Percentiles rank a stretch among this genome's conserved stretches.
Conservation (phyloP, 2,113 vertebrate genomes). For the Micronisus gabar region DNA sequence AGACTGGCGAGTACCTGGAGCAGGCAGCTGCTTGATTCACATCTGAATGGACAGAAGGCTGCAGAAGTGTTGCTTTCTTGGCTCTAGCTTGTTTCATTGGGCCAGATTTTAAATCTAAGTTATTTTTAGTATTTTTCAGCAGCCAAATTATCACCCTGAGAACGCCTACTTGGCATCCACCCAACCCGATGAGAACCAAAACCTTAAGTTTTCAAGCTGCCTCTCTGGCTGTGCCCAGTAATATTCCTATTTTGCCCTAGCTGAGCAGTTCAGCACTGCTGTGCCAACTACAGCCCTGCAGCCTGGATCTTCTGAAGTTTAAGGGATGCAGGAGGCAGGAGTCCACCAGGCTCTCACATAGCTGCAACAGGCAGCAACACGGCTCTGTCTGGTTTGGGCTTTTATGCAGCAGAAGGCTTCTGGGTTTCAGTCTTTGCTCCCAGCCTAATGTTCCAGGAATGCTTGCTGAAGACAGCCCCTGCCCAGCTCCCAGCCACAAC, state of each 20-base stretch:
- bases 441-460: not conserved
- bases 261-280: not conserved
- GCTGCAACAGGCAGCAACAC: rapidly evolving
- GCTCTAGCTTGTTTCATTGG: not conserved
- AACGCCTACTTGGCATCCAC: not conserved
- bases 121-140: not conserved
- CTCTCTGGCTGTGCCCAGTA: not conserved
- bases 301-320: not conserved
- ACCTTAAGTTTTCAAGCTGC: not conserved
- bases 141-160: not conserved
- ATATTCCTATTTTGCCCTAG: too few relatives aligned
- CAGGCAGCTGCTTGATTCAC: not conserved
- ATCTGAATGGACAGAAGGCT: not conserved
- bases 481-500: not conserved
- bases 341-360: rapidly evolving
- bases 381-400: not conserved
- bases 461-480: not conserved
- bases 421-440: not conserved
- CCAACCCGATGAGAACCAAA: rapidly evolving
- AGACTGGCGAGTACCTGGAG: not conserved
- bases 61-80: not conserved
- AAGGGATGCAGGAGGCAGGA: not conserved
- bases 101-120: not conserved
- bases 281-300: not conserved
- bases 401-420: not conserved